Conservation (phyloP, 2,797 vertebrate species). For the Argentina silus region DNA sequence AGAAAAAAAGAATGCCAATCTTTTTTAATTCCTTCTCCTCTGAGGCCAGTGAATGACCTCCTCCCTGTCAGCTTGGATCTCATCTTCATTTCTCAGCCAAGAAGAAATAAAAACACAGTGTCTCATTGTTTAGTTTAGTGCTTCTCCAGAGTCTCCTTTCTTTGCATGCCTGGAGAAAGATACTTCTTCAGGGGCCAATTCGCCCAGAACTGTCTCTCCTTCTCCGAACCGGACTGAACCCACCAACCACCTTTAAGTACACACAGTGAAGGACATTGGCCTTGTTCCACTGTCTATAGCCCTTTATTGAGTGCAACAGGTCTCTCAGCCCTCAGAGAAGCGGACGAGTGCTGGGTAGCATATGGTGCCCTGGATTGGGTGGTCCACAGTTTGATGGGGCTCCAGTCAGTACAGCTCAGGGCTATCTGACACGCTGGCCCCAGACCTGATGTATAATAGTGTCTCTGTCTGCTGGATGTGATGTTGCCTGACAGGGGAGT, state of each 20-base stretch:
- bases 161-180: background rate
- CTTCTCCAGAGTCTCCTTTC: background rate
- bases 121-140: background rate
- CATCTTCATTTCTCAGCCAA: conserved; percentile 1
- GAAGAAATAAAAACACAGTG: background rate
- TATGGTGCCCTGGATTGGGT: conserved; percentile 5
- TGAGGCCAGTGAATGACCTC: background rate
- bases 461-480: conserved; percentile 26
- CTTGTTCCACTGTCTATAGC: background rate
- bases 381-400: conserved; percentile 11
- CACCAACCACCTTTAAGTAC: conserved; percentile 6
- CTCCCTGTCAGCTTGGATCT: conserved; percentile 1
- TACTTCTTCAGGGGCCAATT: conserved; percentile 8
- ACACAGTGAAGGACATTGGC: background rate
- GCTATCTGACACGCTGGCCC: conserved; percentile 31
- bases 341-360: conserved; percentile 23
- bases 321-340: conserved; percentile 21
- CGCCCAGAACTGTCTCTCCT: background rate
- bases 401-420: conserved; percentile 13
- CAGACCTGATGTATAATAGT: conserved; percentile 8
- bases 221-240: conserved; percentile 15
- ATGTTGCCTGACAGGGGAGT: conserved; percentile 15
- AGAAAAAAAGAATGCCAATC: background rate
- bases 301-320: background rate
- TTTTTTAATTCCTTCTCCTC: background rate